Conservation (phyloP, 2,797 vertebrate genomes). For the Margarornis squamiger region DNA sequence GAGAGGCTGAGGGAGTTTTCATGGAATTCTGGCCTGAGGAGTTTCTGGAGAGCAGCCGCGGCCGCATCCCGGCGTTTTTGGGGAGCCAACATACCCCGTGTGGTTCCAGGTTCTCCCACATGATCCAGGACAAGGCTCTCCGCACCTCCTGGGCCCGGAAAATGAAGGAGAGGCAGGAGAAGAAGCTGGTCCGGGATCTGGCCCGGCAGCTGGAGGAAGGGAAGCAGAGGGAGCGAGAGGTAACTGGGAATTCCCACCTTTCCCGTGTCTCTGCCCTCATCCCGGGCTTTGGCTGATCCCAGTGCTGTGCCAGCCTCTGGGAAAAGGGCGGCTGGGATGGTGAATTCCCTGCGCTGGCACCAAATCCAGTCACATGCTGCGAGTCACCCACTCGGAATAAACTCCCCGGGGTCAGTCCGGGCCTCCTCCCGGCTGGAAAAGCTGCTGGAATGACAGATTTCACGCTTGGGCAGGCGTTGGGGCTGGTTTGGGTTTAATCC, state of each 20-base stretch:
- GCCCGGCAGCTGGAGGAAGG: constrained; percentile 83
- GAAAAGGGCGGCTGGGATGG: not conserved
- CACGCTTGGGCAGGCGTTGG: not conserved
- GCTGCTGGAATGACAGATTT: not conserved
- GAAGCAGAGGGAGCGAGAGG: constrained; percentile 83
- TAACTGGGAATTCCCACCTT: not conserved
- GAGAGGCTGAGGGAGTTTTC: constrained; percentile 15
- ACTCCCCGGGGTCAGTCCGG: not conserved
- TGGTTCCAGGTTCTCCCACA: constrained; percentile 84
- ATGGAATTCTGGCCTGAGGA: rapidly evolving
- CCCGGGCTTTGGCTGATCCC: rapidly evolving
- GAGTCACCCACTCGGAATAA: not conserved
- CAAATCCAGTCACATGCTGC: not conserved
- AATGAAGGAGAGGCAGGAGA: constrained; percentile 87
- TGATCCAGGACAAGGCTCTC: constrained; percentile 88
- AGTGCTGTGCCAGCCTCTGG: not conserved
- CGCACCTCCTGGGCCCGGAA: constrained; percentile 89
- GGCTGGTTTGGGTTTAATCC: not conserved
- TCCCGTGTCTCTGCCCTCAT: not conserved
- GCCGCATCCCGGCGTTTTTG: not conserved
- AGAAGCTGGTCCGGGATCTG: constrained; percentile 78
- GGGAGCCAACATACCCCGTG: rapidly evolving
- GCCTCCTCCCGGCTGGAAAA: rapidly evolving
- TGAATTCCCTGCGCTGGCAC: not conserved
- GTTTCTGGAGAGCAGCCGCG: too few species aligned